Conservation (phyloP, 2,888 invertebrate genomes). For the Desoria tigrina region DNA sequence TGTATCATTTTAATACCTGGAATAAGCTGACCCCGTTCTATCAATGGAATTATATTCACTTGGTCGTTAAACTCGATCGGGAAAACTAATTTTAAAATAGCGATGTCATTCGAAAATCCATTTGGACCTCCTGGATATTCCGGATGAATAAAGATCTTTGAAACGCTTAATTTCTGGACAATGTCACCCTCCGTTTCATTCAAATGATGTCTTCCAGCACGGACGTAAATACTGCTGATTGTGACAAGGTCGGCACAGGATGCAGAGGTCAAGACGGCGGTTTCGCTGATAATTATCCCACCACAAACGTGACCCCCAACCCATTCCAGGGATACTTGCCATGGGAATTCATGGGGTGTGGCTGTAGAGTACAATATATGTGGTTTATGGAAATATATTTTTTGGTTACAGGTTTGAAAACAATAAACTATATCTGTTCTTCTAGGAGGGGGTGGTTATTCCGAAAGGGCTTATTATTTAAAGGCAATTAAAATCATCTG, state of each 20-base stretch:
- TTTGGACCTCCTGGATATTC: constrained; percentile 20
- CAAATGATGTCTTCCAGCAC: constrained; percentile 28
- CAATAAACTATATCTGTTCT: no score
- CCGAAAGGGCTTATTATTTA: no score
- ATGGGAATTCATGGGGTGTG: constrained; percentile 29
- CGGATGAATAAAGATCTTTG: constrained; percentile 25
- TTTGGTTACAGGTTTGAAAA: no score
- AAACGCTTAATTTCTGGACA: constrained; percentile 19
- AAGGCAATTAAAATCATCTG: no score
- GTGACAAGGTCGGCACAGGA: constrained; percentile 19
- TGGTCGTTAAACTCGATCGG: no score
- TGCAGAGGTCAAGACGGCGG: constrained; percentile 25
- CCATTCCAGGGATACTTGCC: constrained; percentile 24
- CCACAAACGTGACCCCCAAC: constrained; percentile 20
- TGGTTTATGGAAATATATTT: no score
- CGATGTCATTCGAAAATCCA: constrained; percentile 36
- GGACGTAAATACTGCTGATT: neutral
- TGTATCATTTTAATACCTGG: neutral
- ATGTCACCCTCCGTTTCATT: neutral
- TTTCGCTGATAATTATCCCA: constrained; percentile 23
- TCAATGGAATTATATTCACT: no score
- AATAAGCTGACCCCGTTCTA: neutral
- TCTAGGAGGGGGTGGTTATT: no score
- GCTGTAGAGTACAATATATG: constrained; percentile 5
- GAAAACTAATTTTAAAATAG: constrained; percentile 21